Conservation (phyloP, 1,140 invertebrate species). For the Penaeus vannamei region DNA sequence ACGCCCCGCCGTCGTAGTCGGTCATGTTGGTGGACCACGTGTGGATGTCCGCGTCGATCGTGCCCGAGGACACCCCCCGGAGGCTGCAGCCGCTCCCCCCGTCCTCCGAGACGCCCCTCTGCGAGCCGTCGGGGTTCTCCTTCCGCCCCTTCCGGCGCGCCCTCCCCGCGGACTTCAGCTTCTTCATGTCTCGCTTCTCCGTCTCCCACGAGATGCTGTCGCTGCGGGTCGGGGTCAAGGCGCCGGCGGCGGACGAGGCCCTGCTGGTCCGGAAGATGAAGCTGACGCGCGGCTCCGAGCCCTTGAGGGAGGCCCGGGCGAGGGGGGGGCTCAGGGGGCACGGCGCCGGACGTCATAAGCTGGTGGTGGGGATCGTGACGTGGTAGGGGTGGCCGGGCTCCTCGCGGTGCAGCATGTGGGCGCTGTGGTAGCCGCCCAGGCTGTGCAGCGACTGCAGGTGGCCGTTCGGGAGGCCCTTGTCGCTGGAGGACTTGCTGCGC, state of each 20-base stretch:
- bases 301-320: constrained; percentile 1
- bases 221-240: neutral
- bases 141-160: neutral
- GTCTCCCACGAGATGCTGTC: neutral
- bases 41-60: constrained; percentile 55
- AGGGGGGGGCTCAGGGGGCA: neutral
- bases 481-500: constrained; percentile 47
- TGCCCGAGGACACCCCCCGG: constrained; percentile 45
- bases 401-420: constrained; percentile 37
- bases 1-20: constrained; percentile 57
- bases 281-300: constrained; percentile 46
- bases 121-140: neutral
- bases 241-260: neutral
- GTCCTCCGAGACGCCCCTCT: neutral
- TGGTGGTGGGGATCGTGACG: constrained; percentile 44
- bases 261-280: constrained; percentile 50
- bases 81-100: constrained; percentile 34
- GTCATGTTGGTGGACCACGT: constrained; percentile 59
- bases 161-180: too few species aligned
- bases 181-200: too few species aligned
- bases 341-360: constrained; percentile 58
- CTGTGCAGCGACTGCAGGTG: constrained; percentile 45
- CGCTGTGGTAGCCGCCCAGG: constrained; percentile 25
- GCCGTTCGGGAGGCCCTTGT: constrained; percentile 41
- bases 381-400: constrained; percentile 39